phyloP scores from a whole-genome alignment of 2,797 vertebrate genomes.

The Novumbra hubbsi region DNA sequence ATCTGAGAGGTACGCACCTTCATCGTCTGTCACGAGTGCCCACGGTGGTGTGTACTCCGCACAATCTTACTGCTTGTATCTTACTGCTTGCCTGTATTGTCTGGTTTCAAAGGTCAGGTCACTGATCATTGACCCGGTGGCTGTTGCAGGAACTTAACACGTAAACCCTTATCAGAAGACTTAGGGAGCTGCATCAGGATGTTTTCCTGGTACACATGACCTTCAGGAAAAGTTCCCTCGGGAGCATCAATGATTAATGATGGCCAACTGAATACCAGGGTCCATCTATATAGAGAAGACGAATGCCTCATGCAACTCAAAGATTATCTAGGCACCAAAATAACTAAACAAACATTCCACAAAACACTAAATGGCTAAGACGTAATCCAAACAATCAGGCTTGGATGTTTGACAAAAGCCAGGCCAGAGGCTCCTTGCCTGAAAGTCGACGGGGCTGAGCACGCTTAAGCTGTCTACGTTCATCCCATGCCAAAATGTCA shows the following conservation, averaged over 20 bases:
- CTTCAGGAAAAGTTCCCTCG: conserved; percentile 53
- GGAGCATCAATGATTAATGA: conserved; percentile 19
- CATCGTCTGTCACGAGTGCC: neutral
- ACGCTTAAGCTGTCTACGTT: conserved; percentile 26
- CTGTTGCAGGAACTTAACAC: conserved; percentile 24
- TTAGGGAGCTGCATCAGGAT: conserved; percentile 42
- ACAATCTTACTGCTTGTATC: neutral
- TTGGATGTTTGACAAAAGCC: conserved; percentile 61
- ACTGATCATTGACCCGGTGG: conserved; percentile 50
- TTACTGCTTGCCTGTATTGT: neutral
- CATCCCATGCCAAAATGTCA: conserved; percentile 10
- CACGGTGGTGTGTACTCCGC: neutral
- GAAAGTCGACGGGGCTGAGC: conserved; percentile 35
- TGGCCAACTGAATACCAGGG: conserved; percentile 6
- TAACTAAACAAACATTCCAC: conserved; percentile 44
- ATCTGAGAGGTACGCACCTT: conserved; percentile 84
- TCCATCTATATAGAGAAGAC: neutral
- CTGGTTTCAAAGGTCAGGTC: conserved; percentile 32
- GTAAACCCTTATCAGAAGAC: conserved; percentile 56
- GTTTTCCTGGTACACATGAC: conserved; percentile 56
- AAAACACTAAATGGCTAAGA: conserved; percentile 49
- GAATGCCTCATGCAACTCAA: conserved; percentile 7
- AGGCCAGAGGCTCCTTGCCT: conserved; percentile 48
- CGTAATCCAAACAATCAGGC: conserved; percentile 68
- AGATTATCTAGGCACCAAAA: conserved; percentile 43